Evolutionary conservation across 2,888 invertebrate species (phyloP).

Genomic region (Campoplex nolae): DNA sequence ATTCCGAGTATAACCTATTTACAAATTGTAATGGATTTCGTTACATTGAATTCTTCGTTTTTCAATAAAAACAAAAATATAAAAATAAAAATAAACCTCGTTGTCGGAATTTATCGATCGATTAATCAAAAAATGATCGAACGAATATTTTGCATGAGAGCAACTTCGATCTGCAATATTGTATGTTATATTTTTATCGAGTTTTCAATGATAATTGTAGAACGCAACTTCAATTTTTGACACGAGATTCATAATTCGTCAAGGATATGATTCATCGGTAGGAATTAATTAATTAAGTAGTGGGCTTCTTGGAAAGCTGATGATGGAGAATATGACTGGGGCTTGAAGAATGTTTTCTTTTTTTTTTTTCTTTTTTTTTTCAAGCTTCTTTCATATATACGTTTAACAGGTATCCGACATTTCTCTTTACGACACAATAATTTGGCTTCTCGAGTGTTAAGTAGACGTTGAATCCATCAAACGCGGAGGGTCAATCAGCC

Average conservation of each 20-base stretch:
- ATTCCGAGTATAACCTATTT: constrained; percentile 26
- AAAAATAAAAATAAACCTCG: neutral
- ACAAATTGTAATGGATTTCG: neutral
- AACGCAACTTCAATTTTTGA: neutral
- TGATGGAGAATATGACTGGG: constrained; percentile 28
- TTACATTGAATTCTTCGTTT: neutral
- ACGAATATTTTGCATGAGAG: neutral
- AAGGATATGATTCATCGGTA: constrained; percentile 34
- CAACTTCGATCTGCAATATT: neutral
- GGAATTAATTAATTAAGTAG: constrained; percentile 46
- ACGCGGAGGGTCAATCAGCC: constrained; percentile 55
- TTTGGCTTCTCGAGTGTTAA: constrained; percentile 65
- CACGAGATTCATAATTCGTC: constrained; percentile 18
- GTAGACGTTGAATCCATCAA: constrained; percentile 66
- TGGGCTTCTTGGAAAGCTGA: constrained; percentile 7
- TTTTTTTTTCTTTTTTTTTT: neutral
- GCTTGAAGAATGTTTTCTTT: constrained; percentile 16
- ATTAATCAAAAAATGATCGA: neutral
- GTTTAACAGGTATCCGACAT: constrained; percentile 19
- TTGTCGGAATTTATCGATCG: constrained; percentile 11
- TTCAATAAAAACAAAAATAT: neutral
- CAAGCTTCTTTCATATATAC: constrained; percentile 23
- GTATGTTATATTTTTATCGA: neutral
- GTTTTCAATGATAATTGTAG: neutral
- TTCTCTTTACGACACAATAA: constrained; percentile 63